Conservation (phyloP, 2,113 vertebrate species). For the Alethe castanea region DNA sequence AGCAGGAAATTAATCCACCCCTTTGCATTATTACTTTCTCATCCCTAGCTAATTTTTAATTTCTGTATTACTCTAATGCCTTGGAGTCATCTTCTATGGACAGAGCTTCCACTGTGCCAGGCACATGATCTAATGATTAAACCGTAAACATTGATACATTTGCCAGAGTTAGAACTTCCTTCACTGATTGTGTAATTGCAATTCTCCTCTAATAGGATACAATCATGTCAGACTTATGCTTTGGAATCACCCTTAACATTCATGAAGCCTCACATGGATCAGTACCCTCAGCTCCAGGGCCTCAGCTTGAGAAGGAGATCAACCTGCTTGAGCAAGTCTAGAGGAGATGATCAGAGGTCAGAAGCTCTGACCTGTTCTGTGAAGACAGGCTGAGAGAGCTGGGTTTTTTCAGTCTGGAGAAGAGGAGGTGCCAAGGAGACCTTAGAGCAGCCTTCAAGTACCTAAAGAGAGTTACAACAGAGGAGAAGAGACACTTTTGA, state of each 20-base stretch:
- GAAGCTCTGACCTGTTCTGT: not conserved
- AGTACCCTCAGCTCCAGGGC: not conserved
- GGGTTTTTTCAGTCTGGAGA: not conserved
- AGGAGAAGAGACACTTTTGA: not conserved
- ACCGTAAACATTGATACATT: not conserved
- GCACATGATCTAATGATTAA: not conserved
- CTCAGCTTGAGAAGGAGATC: not conserved
- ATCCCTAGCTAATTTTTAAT: not conserved
- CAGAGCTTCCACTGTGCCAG: not conserved
- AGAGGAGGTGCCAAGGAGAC: not conserved
- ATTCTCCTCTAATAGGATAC: not conserved
- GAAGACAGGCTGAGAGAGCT: not conserved
- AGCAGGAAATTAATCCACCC: not conserved
- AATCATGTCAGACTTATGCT: not conserved
- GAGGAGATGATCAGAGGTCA: not conserved
- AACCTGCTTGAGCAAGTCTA: not conserved
- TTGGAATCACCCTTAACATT: not conserved
- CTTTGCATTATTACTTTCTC: not conserved
- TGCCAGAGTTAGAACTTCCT: not conserved
- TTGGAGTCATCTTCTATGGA: not conserved
- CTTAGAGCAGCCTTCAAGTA: not conserved
- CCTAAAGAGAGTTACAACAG: not conserved
- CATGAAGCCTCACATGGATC: not conserved
- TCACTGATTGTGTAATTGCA: not conserved
- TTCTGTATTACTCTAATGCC: not conserved